phyloP scores from a whole-genome alignment of 2,888 invertebrate species.

The Acanthoscelides obtectus region DNA sequence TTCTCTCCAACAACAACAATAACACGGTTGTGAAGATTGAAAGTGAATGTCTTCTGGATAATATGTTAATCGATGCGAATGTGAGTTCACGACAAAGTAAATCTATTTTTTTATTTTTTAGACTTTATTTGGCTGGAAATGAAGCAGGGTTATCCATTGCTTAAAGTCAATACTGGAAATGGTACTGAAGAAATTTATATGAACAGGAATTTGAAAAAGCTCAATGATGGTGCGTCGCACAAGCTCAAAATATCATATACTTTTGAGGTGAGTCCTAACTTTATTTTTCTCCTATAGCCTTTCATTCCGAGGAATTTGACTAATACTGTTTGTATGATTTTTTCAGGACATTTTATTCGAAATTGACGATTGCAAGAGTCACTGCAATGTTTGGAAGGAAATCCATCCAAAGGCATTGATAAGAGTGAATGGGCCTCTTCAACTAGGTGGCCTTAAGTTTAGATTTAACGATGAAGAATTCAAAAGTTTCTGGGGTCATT shows the following conservation, averaged over 20 bases:
- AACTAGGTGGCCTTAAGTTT: conserved; percentile 73
- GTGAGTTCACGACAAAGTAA: too few species aligned
- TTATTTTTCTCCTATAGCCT: neutral
- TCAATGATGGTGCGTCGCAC: conserved; percentile 84
- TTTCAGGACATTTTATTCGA: conserved; percentile 40
- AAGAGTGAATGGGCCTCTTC: conserved; percentile 80
- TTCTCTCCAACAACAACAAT: too few species aligned
- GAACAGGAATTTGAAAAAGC: conserved; percentile 54
- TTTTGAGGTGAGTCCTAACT: conserved; percentile 29
- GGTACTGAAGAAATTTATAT: conserved; percentile 67
- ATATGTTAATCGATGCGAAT: too few species aligned
- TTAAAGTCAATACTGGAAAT: conserved; percentile 84
- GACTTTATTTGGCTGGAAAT: conserved; percentile 92
- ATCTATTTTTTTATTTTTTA: too few species aligned
- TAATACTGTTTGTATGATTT: conserved; percentile 31
- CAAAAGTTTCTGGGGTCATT: conserved; percentile 64
- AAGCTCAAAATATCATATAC: conserved; percentile 74
- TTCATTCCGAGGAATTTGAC: neutral
- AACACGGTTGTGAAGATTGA: too few species aligned
- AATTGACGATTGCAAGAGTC: conserved; percentile 44
- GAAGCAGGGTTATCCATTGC: conserved; percentile 72
- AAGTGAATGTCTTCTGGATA: too few species aligned
- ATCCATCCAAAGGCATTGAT: conserved; percentile 35
- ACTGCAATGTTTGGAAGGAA: conserved; percentile 37
- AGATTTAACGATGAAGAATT: conserved; percentile 59